Conservation (phyloP, 2,113 vertebrate genomes). For the Sander lucioperca region DNA sequence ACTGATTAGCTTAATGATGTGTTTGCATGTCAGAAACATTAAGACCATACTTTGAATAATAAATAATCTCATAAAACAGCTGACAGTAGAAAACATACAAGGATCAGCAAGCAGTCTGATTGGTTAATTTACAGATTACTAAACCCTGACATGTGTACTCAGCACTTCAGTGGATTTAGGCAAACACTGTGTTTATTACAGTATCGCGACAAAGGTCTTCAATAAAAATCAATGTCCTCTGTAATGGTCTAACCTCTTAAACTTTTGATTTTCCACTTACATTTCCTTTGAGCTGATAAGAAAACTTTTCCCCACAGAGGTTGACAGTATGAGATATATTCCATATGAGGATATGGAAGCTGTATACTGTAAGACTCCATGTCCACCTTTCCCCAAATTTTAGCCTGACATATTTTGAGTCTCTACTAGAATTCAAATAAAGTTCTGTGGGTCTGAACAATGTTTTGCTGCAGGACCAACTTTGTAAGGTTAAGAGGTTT, state of each 20-base stretch:
- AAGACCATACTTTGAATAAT: slow-evolving; percentile 32
- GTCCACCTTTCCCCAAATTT: not conserved
- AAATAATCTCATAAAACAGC: slow-evolving; percentile 44
- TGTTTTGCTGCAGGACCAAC: not conserved
- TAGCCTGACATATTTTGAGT: not conserved
- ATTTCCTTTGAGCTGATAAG: not conserved
- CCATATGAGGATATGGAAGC: not conserved
- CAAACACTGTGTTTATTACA: not conserved
- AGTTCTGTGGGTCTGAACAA: not conserved
- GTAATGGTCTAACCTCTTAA: not conserved
- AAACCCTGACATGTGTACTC: not conserved
- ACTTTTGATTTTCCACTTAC: not conserved
- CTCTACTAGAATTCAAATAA: no score
- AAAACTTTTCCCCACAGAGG: not conserved
- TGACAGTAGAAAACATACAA: not conserved
- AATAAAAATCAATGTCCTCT: not conserved
- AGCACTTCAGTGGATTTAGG: not conserved
- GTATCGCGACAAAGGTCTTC: not conserved
- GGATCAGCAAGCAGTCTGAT: slow-evolving; percentile 12
- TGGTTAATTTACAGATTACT: slow-evolving; percentile 2
- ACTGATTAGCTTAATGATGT: slow-evolving; percentile 29
- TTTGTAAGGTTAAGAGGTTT: not conserved
- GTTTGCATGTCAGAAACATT: slow-evolving; percentile 16
- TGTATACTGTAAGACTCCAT: not conserved
- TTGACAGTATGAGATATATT: not conserved